These are phyloP conservation scores for Channallabes apus DNA, from an alignment of 2,797 vertebrate species.

Conservation along the genomic window DNA sequence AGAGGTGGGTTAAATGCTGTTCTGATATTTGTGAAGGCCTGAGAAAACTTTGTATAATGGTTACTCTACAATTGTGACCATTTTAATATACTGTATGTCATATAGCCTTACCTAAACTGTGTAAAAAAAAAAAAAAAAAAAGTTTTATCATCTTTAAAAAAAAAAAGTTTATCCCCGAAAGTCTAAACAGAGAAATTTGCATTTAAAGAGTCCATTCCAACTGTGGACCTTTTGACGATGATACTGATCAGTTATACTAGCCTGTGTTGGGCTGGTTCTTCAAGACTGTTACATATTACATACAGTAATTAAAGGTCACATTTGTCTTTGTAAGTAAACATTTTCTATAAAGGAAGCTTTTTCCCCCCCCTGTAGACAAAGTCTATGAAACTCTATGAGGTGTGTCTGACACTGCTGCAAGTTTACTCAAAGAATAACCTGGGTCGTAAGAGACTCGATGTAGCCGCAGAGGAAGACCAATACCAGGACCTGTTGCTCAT, in stretches of 20 bases:
- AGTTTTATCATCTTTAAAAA: too few species aligned
- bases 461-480: constrained; percentile 93
- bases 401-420: constrained; percentile 94
- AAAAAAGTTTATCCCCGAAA: neutral
- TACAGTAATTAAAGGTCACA: neutral
- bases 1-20: constrained; percentile 76
- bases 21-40: neutral
- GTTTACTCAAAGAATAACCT: constrained; percentile 98
- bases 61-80: neutral
- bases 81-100: too few species aligned
- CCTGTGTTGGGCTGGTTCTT: neutral
- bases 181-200: neutral
- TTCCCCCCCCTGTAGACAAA: constrained; percentile 77
- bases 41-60: neutral
- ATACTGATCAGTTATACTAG: neutral
- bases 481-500: constrained; percentile 99
- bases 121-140: too few species aligned
- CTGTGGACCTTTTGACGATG: neutral
- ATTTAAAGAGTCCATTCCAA: neutral
- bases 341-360: neutral
- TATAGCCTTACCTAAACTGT: neutral
- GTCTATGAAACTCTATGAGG: constrained; percentile 98
- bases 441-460: constrained; percentile 87
- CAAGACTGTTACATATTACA: neutral
- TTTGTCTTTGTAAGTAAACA: neutral